Evolutionary conservation across 2,797 vertebrate species (phyloP), one percentile per base, ranked within the genome.

Genomic region (Poeciliopsis infans): DNA sequence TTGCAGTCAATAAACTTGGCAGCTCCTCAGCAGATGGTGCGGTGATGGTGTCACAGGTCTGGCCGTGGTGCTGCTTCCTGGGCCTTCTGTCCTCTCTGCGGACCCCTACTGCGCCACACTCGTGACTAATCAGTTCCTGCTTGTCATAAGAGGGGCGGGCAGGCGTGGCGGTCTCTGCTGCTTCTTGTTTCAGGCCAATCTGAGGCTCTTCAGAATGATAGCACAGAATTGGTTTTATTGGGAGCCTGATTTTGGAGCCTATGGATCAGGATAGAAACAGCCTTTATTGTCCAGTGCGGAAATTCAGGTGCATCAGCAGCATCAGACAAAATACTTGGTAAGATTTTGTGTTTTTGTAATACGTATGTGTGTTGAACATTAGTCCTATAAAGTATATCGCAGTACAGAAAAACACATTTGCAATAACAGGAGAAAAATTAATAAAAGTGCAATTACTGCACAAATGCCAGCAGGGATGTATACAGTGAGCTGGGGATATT

Each of bases 71-170:
- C 85, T 78, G 80, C 91, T 89, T 87, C 85, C 87, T 87, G 71
- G 28, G 84, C 86, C 88, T 90, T 89, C 84, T 83, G 79, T 87
- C 83, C 85, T 93, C 83, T 86, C 77, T 55, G 73, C 85, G 86
- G 88, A 91, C 90, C 90, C 92, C 92, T 51, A 72, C 88, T 47
- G 86, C 0, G 78, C 84, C 74, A 45, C 73, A 1, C 72, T 84
- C 77, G 72, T 95, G 94, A 95, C 93, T 94, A 95, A 95, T 94
- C 86, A 91, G 93, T 94, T 95, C 93, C 93, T 91, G 85, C 89
- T 77, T 91, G 92, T 85, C 86, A 89, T 94, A 87, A 92, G 76
- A 87, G 82, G 76, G 81, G 80, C 39, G 20, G 61, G 74, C 75
- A 66, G 46, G 84, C 64, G 61, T 88, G 87, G 70, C 47, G 45